Percentiles rank a stretch among this genome's conserved stretches.
phyloP scores from a whole-genome alignment of 1,140 invertebrate species.

The Papilio aristodemus region DNA sequence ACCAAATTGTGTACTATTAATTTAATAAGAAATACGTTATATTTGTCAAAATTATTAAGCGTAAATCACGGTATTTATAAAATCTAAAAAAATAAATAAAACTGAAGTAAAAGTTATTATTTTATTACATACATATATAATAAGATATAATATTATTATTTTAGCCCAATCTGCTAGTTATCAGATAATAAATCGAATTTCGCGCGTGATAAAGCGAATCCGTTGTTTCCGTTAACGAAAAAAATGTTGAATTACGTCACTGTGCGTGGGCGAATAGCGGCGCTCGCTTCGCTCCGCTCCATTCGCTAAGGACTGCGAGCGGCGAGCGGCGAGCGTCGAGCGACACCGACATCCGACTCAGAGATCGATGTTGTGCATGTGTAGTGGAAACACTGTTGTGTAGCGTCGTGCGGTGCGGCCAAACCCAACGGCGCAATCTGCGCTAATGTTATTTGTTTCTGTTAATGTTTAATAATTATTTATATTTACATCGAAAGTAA shows the following conservation, averaged over 20 bases:
- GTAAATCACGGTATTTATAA: too few species aligned
- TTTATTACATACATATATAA: too few species aligned
- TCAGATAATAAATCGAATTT: constrained; percentile 14
- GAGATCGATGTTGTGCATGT: constrained; percentile 75
- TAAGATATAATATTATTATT: background rate
- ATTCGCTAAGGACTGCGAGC: constrained; percentile 69
- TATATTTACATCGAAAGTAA: constrained; percentile 43
- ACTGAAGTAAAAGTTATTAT: too few species aligned
- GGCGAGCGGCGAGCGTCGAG: constrained; percentile 35
- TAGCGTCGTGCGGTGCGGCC: constrained; percentile 63
- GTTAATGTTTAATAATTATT: constrained; percentile 37
- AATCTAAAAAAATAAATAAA: too few species aligned
- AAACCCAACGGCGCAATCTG: constrained; percentile 56
- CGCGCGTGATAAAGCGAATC: constrained; percentile 29
- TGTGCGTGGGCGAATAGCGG: constrained; percentile 52
- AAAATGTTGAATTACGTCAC: constrained; percentile 54
- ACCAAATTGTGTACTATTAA: too few species aligned
- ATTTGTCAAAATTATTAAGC: too few species aligned
- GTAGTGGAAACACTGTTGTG: constrained; percentile 62
- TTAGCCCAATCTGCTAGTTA: constrained; percentile 14
- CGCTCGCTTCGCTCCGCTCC: constrained; percentile 61
- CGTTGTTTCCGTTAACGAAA: constrained; percentile 33
- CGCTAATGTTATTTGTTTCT: constrained; percentile 54
- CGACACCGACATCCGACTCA: constrained; percentile 41
- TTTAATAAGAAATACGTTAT: too few species aligned